Percentiles rank a stretch among this genome's conserved stretches.
Evolutionary conservation across 2,888 invertebrate species (phyloP).

Genomic region (Linyphia triangularis): DNA sequence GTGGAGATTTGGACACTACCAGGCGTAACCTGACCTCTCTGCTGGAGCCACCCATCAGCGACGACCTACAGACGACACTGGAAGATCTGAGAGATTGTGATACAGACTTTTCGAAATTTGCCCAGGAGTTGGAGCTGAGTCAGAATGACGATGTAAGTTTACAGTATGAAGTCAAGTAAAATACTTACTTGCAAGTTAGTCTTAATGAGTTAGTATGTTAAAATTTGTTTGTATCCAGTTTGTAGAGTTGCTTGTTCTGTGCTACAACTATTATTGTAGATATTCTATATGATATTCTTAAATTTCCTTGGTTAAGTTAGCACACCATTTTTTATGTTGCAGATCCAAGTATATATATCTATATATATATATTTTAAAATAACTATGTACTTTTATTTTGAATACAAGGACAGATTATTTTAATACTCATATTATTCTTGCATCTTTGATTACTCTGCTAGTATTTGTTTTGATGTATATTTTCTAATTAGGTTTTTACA

Average conservation of each 20-base stretch:
- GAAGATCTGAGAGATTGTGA: slow-evolving; percentile 77
- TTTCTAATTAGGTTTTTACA: background rate
- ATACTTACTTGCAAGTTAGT: background rate
- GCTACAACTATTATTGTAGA: slow-evolving; percentile 11
- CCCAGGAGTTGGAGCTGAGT: slow-evolving; percentile 75
- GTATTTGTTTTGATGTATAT: background rate
- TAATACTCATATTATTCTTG: background rate
- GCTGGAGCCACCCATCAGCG: slow-evolving; percentile 74
- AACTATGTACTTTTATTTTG: background rate
- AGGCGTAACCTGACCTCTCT: slow-evolving; percentile 73
- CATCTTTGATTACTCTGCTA: background rate
- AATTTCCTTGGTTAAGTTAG: slow-evolving; percentile 11
- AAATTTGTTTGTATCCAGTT: slow-evolving; percentile 16
- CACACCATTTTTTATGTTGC: slow-evolving; percentile 33
- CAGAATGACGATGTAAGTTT: slow-evolving; percentile 60
- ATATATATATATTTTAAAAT: slow-evolving; percentile 5
- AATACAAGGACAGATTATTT: background rate
- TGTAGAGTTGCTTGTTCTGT: slow-evolving; percentile 41
- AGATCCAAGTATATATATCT: slow-evolving; percentile 29
- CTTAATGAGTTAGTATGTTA: background rate
- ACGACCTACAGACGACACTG: slow-evolving; percentile 77
- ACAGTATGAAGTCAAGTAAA: slow-evolving; percentile 36
- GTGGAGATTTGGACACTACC: slow-evolving; percentile 33
- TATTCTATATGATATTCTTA: slow-evolving; percentile 26
- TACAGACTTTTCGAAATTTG: slow-evolving; percentile 77